Evolutionary conservation across 2,797 vertebrate genomes (phyloP), one percentile per base, ranked within the genome.

Genomic region (Odontamblyopus lacepedii): DNA sequence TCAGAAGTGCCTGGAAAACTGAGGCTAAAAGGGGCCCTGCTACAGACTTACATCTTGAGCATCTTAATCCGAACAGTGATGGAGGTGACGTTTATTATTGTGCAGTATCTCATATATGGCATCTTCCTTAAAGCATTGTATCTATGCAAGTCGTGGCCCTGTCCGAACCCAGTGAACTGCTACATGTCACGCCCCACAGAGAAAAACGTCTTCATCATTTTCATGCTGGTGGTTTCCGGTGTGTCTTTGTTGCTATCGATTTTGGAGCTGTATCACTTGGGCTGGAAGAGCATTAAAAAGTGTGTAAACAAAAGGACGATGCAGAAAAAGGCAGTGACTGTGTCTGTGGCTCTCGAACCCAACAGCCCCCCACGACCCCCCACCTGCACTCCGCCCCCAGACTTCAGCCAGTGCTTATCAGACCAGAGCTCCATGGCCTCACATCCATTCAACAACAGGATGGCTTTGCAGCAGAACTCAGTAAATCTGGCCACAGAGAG

Each of bases 131-230:
- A 94, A 70, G 95, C 96, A 0, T 62, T 98, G 71, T 98, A 99
- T 11, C 88, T 94, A 57, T 99, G 98, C 87, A 92, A 93, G 27
- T 72, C 95, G 19, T 94, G 88, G 38, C 98, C 98, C 41, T 99
- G 98, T 62, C 97, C 97, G 16, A 96, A 99, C 87, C 94, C 93
- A 0, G 97, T 99, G 84, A 98, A 99, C 91, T 99, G 98, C 84
- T 99, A 97, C 0, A 96, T 99, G 77, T 99, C 98, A 3, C 93
- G 98, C 2, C 97, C 98, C 71, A 99, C 98, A 0, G 98, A 99
- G 93, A 99, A 99, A 90, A 99, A 99, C 0, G 95, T 99, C 66
- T 99, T 99, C 90, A 99, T 99, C 0, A 81, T 98, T 80, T 99
- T 99, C 80, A 99, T 99, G 98, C 87, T 99, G 87, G 95, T 94